phyloP scores from a whole-genome alignment of 2,113 vertebrate genomes.

The Cisticola juncidis region DNA sequence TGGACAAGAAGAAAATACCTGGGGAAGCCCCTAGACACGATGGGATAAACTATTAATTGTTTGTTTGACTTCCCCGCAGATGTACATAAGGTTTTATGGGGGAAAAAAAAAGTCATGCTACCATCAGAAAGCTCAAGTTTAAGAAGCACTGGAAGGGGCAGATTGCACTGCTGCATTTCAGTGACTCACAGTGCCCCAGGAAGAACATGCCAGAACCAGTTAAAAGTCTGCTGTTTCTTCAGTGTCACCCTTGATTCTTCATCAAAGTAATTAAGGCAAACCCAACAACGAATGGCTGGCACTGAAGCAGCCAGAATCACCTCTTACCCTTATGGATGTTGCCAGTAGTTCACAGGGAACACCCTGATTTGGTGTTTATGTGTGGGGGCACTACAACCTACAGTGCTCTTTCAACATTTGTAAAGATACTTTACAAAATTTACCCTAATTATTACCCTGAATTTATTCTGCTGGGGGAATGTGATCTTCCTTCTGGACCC shows the following conservation, averaged over 20 bases:
- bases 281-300: neutral
- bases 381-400: neutral
- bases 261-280: constrained; percentile 20
- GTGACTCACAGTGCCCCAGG: neutral
- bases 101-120: rapidly evolving
- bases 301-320: neutral
- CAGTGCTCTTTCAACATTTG: neutral
- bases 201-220: neutral
- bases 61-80: neutral
- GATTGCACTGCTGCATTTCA: neutral
- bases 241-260: neutral
- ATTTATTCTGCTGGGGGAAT: neutral
- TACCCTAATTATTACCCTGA: neutral
- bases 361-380: neutral
- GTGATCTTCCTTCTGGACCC: neutral
- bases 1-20: neutral
- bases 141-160: neutral
- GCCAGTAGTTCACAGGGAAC: neutral
- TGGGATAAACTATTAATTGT: neutral
- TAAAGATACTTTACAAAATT: neutral
- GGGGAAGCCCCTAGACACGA: neutral
- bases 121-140: neutral
- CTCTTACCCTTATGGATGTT: neutral
- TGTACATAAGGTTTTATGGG: rapidly evolving
- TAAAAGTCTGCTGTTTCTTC: neutral